Base-by-base conservation (phyloP, 64 coral and sea anemone genomes). In the Montipora cactus region DNA sequence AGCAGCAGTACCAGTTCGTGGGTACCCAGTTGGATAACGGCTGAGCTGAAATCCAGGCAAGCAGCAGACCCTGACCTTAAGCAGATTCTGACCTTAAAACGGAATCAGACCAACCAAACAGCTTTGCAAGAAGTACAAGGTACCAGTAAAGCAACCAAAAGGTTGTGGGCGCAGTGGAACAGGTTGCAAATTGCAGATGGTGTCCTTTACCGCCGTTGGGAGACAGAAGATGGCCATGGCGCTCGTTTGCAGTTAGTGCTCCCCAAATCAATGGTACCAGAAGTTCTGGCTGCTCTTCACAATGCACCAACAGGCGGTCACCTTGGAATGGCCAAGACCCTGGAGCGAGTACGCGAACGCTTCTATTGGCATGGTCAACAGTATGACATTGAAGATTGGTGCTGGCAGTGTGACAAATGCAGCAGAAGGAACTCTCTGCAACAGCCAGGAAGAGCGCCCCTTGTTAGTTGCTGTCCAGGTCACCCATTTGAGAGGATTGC, bases 121-220 rank as follows among this genome's bases (percentile, higher is more conserved):
- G 5, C 57, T 8, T 14, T 18, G 13, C 44, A 11, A 18, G 73
- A 89, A 57, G 53, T 57, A 57, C 53, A 2, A 1, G 19, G 14
- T 46, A 47, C n/a, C 11, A 89, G 75, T 22, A 77, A 64, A 64
- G 58, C 8, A 2, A 89, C 51, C 28, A 89, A 78, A 7, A 66
- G 37, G 37, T 18, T 74, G 64, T 91, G 89, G 77, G 79, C 77
- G 10, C 62, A 91, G 22, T 83, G 67, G 79, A 67, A 81, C 23
- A 4, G 4, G 18, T 81, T 91, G 48, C 59, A 22, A 22, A 5
- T 80, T n/a, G 45, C 53, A 8, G 68, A 80, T 11, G 77, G 89
- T 14, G 45, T 91, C 0, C 62, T 91, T 0, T 91, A 91, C 76
- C 37, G 47, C 1, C 28, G 28, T 46, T 91, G 89, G 75, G 10